Conservation (phyloP, 2,888 invertebrate species). For the Podabrus alpinus region DNA sequence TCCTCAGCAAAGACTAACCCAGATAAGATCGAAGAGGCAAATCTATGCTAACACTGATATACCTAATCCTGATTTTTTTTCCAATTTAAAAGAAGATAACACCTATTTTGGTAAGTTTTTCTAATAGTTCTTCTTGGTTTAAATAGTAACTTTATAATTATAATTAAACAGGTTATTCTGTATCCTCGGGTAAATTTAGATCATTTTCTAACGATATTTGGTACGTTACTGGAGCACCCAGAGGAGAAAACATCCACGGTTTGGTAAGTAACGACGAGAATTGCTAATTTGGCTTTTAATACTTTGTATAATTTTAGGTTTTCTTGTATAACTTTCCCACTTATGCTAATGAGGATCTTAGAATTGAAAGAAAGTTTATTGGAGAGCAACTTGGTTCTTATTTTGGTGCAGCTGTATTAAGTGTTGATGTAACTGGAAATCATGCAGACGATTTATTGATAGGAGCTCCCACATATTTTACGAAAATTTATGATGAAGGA, state of each 20-base stretch:
- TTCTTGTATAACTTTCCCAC: constrained; percentile 29
- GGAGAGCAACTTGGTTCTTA: constrained; percentile 65
- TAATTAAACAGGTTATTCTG: constrained; percentile 55
- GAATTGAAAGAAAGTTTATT: constrained; percentile 41
- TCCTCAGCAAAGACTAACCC: background rate
- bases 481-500: constrained; percentile 60
- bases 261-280: constrained; percentile 34
- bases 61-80: constrained; percentile 55
- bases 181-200: constrained; percentile 57
- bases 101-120: constrained; percentile 57
- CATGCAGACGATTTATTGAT: constrained; percentile 65
- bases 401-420: constrained; percentile 67
- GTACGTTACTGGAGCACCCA: constrained; percentile 61
- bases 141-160: background rate
- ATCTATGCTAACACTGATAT: constrained; percentile 37
- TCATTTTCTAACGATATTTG: constrained; percentile 46
- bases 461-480: constrained; percentile 60
- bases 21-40: background rate
- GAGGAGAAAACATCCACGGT: constrained; percentile 50
- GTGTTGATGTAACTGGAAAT: constrained; percentile 67
- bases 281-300: background rate
- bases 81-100: constrained; percentile 53
- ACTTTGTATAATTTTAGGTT: constrained; percentile 25
- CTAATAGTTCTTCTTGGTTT: background rate
- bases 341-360: constrained; percentile 18